Evolutionary conservation across 2,888 invertebrate genomes (phyloP), one percentile per base, ranked within the genome.

Genomic region (Yponomeuta evonymella): DNA sequence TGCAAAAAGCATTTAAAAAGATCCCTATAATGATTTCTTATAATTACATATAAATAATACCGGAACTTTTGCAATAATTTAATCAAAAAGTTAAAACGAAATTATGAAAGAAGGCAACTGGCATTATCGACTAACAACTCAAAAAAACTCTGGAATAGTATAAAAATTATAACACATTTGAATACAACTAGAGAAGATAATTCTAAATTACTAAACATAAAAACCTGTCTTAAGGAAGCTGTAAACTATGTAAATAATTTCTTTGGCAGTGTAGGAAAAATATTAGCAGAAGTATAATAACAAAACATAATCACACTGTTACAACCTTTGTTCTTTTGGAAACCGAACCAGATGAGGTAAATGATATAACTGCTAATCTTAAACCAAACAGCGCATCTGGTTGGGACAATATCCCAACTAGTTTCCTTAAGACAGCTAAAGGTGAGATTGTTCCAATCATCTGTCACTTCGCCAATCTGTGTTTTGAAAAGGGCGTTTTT

Each of bases 61-160:
- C 69, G 73, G 48, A 73, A 73, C 48, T 73, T 29, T 63, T 75
- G 75, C 51, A 71, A 69, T 11, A 72, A 71, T 3, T 43, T 75
- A 33, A 66, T 75, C 15, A 74, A 74, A 70, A 75, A 72, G 63
- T 33, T 73, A 15, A 75, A 72, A 71, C 69, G 67, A 33, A 69
- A 71, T 66, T 73, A 73, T 70, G 72, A 75, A 64, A 73, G 58
- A 36, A 67, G 71, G n/a, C 29, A 48, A 62, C 62, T 23, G 70
- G 64, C 66, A 11, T 43, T 12, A 8, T 67, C 23, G 23, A 23
- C 67, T 10, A 29, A 65, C n/a, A 29, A 65, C 23, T 30, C 65
- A 6, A 65, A 30, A 65, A 29, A 6, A 29, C 65, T 65, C 3
- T 65, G 65, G 65, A 65, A 29, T 3, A 30, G 11, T 12, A 65